Evolutionary conservation across 2,888 invertebrate genomes (phyloP), one percentile per base, ranked within the genome.

Genomic region (Masnerella sp.): DNA sequence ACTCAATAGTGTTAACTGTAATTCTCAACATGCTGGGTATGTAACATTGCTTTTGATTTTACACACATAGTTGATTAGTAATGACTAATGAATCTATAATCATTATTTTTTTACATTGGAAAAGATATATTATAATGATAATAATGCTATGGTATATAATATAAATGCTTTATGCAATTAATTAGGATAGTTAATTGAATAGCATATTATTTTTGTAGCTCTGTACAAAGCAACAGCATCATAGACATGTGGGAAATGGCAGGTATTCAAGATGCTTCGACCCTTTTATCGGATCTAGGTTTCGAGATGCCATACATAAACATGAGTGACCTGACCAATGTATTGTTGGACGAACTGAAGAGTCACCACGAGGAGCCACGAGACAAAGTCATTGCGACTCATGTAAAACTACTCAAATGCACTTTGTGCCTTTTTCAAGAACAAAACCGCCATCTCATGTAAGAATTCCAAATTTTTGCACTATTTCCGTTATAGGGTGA

Each of bases 201-300:
- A 34, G n/a, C n/a, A 34, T 2, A 5, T 12, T n/a, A 34, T 4
- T 8, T 5, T n/a, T 34, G 47, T 15, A 81, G 80, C n/a, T 78
- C 72, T 61, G 77, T 81, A 8, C 75, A 73, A 40, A 81, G 76
- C 40, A 80, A 79, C 17, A 78, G 89, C 12, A 89, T 94, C 38
- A 88, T 92, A 34, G 93, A 94, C 78, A 90, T 93, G 83, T 94
- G 94, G 93, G 93, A 93, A 85, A 88, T 90, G 59, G 91, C 92
- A 5, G 92, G 93, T 43, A 91, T 94, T 62, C 88, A 89, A 42
- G 90, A 92, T 40, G 91, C 94, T 12, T 90, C 91, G 51, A 89
- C 89, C 1, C 87, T 95, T 58, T 87, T 95, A 12, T 89, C 90
- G 28, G 92, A 93, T 74, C 88, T 95, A 25, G 94, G 94, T 2